Base-by-base conservation (phyloP, 2,888 invertebrate genomes). In the Stegana nigrithorax region DNA sequence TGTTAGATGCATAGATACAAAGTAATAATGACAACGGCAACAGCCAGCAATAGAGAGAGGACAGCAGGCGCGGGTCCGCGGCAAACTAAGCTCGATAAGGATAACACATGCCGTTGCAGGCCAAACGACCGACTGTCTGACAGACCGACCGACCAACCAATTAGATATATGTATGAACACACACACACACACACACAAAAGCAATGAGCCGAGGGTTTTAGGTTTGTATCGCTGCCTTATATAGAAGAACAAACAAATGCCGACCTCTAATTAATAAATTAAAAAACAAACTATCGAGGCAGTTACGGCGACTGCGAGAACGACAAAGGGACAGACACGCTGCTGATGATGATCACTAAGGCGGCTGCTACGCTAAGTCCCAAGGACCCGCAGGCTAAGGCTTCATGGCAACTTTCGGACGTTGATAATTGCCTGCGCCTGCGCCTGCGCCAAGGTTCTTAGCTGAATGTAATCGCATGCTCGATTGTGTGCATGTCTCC, bases 181-280 rank as follows among this genome's bases (percentile, higher is more conserved):
- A 53, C 36, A 10, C 36, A 50, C 56, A 23, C 47, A 39, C 44
- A 47, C 42, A n/a, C 17, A 39, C 39, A 39, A 39, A 39, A n/a
- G 6, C 17, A 39, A 8, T 17, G 39, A 39, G n/a, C 17, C 39
- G 39, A 51, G 17, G 4, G 39, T 39, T n/a, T 39, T 39, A 6
- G 39, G n/a, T 4, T 17, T 39, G 39, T 39, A 2, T 2, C 39
- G 39, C 39, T 14, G 17, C 17, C n/a, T 4, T 25, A 12, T 42
- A 56, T 25, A 21, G 25, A 56, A 42, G 42, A 56, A 69, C 69
- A 67, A 70, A 70, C 68, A 73, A 73, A 73, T 59, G 73, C 81
- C 83, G 81, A 68, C 82, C 80, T 82, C 75, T 81, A 83, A 83
- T 82, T 83, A 82, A 82, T 82, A 82, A 83, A 82, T 83, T 82